phyloP scores from a whole-genome alignment of 1,140 invertebrate genomes.

The Lamellibrachia luymesi region DNA sequence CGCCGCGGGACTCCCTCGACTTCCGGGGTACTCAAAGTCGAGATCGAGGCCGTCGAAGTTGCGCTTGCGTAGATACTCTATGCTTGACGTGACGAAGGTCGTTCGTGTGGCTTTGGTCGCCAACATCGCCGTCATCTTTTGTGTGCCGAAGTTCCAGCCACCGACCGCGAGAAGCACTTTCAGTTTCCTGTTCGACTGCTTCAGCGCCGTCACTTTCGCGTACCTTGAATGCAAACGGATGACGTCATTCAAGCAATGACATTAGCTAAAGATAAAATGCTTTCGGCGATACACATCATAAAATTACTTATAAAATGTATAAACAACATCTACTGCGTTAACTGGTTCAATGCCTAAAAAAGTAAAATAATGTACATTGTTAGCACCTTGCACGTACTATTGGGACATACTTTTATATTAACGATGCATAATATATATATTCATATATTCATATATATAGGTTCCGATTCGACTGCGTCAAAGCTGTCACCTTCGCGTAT shows the following conservation, averaged over 20 bases:
- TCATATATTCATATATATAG: too few relatives aligned
- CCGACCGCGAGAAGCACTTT: slow-evolving; percentile 68
- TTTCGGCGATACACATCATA: too few relatives aligned
- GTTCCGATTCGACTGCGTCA: neutral
- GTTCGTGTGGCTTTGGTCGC: slow-evolving; percentile 24
- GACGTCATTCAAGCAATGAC: too few relatives aligned
- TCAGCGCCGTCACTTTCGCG: slow-evolving; percentile 1
- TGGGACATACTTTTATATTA: too few relatives aligned
- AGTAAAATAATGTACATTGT: too few relatives aligned
- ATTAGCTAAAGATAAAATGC: too few relatives aligned
- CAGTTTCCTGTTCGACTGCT: neutral
- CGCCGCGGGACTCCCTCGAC: slow-evolving; percentile 17
- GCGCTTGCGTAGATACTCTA: slow-evolving; percentile 86
- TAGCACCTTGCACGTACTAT: too few relatives aligned
- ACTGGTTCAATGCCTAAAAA: too few relatives aligned
- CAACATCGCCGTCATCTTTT: slow-evolving; percentile 57
- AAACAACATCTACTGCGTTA: too few relatives aligned
- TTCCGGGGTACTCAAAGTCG: slow-evolving; percentile 90
- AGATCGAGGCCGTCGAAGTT: slow-evolving; percentile 92
- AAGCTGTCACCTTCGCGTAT: slow-evolving; percentile 8
- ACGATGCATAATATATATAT: too few relatives aligned
- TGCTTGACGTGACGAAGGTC: slow-evolving; percentile 51
- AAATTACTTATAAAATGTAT: too few relatives aligned
- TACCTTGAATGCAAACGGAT: neutral
- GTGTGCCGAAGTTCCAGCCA: slow-evolving; percentile 78